phyloP scores from a whole-genome alignment of 2,797 vertebrate species.

The Coregonus suidteri region DNA sequence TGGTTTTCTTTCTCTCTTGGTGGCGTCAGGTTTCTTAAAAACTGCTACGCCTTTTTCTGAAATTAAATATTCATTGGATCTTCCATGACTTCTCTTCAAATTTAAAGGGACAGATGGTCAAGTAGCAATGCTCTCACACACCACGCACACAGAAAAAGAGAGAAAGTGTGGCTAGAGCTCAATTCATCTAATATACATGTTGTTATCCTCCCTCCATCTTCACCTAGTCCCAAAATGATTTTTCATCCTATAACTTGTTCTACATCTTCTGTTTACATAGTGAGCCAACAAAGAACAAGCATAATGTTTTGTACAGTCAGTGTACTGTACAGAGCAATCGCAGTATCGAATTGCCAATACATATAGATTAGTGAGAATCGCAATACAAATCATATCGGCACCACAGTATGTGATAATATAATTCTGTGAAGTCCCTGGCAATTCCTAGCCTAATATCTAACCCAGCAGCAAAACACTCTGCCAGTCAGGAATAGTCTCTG shows the following conservation, averaged over 20 bases:
- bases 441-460: no score
- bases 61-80: constrained; percentile 9
- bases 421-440: no score
- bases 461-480: constrained; percentile 13
- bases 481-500: constrained; percentile 20
- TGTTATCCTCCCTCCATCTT: constrained; percentile 21
- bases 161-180: constrained; percentile 6
- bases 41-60: neutral
- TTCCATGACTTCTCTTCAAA: neutral
- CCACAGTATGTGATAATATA: constrained; percentile 25
- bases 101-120: constrained; percentile 5
- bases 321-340: neutral
- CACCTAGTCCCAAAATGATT: constrained; percentile 27
- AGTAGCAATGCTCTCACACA: neutral
- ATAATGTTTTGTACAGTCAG: neutral
- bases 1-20: neutral
- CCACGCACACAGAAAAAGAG: neutral
- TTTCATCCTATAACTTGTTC: neutral
- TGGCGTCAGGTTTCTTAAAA: neutral
- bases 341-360: constrained; percentile 28
- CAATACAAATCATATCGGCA: no score
- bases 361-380: constrained; percentile 24
- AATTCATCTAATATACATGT: constrained; percentile 10
- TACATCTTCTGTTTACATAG: no score
- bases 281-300: no score